Conservation (phyloP, 2,113 vertebrate genomes). For the Calidris pugnax region DNA sequence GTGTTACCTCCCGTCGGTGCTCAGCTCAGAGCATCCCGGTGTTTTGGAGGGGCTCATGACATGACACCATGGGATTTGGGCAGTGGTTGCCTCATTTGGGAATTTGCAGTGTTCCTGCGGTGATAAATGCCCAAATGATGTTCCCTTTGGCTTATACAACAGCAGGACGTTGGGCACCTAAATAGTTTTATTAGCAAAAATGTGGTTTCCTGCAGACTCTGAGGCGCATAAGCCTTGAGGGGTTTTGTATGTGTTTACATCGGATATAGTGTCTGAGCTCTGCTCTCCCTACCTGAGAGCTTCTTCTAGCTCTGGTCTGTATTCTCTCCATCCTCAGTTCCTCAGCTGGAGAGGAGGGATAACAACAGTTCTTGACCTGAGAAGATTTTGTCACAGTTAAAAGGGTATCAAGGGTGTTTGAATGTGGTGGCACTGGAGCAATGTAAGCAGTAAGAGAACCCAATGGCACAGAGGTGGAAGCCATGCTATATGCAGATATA, state of each 20-base stretch:
- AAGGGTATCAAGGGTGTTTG: neutral
- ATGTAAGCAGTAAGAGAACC: neutral
- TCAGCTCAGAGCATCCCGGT: neutral
- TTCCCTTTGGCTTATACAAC: neutral
- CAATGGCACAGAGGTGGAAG: neutral
- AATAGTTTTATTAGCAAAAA: slow-evolving; percentile 8
- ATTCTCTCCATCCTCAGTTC: neutral
- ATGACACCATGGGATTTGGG: neutral
- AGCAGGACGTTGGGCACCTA: neutral
- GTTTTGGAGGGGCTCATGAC: neutral
- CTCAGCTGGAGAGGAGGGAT: neutral
- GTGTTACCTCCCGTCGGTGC: neutral
- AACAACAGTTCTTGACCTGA: neutral
- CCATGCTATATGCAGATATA: neutral
- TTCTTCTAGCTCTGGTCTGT: neutral
- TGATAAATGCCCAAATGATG: neutral
- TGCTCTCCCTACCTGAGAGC: neutral
- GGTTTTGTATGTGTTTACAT: neutral
- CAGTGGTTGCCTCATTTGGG: neutral
- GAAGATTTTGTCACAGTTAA: neutral
- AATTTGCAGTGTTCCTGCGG: neutral
- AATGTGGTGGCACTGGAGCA: neutral
- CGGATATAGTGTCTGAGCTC: neutral
- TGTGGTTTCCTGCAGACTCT: neutral
- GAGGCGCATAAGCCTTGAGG: neutral